phyloP scores from a whole-genome alignment of 2,113 vertebrate species.

The Ibidorhyncha struthersii region DNA sequence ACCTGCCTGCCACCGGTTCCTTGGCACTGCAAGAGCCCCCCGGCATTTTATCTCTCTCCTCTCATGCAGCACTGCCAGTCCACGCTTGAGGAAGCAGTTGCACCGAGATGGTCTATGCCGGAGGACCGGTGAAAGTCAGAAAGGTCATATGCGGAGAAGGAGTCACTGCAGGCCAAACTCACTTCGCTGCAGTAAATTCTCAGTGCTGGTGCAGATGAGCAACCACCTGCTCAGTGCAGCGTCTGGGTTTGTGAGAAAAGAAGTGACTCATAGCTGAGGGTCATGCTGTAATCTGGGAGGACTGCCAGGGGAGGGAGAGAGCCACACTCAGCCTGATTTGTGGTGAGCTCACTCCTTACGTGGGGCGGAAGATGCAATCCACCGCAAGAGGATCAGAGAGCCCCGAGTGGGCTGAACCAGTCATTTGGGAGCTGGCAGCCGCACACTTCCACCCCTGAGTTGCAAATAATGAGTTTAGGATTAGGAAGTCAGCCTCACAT shows the following conservation, averaged over 20 bases:
- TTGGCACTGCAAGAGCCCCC: not conserved
- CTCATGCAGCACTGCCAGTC: not conserved
- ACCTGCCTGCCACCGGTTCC: not conserved
- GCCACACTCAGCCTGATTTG: not conserved
- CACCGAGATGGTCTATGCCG: not conserved
- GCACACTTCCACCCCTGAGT: not conserved
- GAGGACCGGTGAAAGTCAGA: not conserved
- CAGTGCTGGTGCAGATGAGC: conserved; percentile 10
- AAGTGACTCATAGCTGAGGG: conserved; percentile 52
- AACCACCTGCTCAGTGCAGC: not conserved
- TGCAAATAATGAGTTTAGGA: conserved; percentile 3
- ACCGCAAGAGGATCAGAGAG: not conserved
- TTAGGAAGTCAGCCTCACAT: conserved; percentile 6
- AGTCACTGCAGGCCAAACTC: not conserved
- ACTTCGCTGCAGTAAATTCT: not conserved
- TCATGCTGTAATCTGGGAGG: conserved; percentile 51
- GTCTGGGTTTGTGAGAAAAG: conserved; percentile 49
- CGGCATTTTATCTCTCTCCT: not conserved
- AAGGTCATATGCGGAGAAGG: not conserved
- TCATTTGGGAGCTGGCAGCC: not conserved
- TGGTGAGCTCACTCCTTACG: conserved; percentile 47
- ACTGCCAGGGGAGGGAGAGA: conserved; percentile 45
- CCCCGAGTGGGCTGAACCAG: not conserved
- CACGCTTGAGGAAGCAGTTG: not conserved
- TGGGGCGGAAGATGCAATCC: not conserved